Percentiles rank a stretch among this genome's conserved stretches.
These are phyloP conservation scores for Neomonachus schauinslandi DNA, from an alignment of 2,113 vertebrate species.

Conservation along the genomic window DNA sequence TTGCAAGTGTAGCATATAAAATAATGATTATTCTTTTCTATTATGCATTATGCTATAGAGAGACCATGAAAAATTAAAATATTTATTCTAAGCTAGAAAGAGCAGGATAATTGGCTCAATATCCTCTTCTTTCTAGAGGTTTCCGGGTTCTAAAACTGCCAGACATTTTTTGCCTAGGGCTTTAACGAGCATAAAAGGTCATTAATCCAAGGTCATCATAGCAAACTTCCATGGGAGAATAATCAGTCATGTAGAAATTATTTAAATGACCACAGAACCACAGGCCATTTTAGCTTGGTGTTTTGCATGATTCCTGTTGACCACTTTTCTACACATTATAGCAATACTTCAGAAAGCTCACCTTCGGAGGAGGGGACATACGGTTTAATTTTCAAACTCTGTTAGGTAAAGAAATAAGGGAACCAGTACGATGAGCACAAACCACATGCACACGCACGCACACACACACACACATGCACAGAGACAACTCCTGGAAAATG, in stretches of 20 bases:
- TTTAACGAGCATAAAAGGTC: neutral
- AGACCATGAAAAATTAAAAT: conserved; percentile 19
- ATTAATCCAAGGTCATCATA: conserved; percentile 17
- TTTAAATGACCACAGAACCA: conserved; percentile 2
- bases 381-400: neutral
- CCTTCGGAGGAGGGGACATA: neutral
- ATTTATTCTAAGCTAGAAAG: conserved; percentile 36
- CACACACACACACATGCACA: neutral
- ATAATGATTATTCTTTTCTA: neutral
- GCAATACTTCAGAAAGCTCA: neutral
- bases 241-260: neutral
- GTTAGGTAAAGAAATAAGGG: neutral
- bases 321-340: neutral
- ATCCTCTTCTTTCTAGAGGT: neutral
- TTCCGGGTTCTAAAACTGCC: neutral
- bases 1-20: neutral
- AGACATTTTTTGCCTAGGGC: neutral
- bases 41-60: neutral
- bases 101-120: neutral
- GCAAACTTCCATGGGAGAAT: neutral
- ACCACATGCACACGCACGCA: no score
- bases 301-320: neutral
- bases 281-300: neutral
- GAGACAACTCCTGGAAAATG: neutral
- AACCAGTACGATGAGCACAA: neutral